A percentile compares a stretch with the other conserved stretches of the same genome.
These are phyloP conservation scores for Hoplias malabaricus DNA, from an alignment of 2,113 vertebrate genomes.

Conservation along the genomic window DNA sequence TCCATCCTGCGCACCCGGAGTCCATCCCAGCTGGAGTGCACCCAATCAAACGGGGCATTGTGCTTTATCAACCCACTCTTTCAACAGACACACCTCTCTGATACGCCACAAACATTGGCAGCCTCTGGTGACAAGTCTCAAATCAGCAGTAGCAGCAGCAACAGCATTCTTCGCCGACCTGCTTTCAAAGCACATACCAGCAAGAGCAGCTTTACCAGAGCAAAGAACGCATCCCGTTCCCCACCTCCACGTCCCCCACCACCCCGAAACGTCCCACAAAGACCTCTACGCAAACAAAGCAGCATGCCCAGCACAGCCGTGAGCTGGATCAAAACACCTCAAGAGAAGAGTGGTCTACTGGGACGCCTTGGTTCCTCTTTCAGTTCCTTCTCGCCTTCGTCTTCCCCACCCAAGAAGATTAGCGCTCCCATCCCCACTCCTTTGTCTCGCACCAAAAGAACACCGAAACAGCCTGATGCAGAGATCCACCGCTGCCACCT, in stretches of 20 bases:
- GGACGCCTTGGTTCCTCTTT: slow-evolving; percentile 64
- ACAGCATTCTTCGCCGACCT: background rate
- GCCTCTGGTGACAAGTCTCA: background rate
- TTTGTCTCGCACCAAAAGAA: slow-evolving; percentile 78
- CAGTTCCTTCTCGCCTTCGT: slow-evolving; percentile 58
- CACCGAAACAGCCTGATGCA: slow-evolving; percentile 65
- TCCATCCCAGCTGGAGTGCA: slow-evolving; percentile 86
- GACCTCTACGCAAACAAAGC: slow-evolving; percentile 58
- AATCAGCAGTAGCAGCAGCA: background rate
- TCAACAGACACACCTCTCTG: slow-evolving; percentile 79
- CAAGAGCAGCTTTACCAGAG: background rate
- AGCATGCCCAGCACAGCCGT: slow-evolving; percentile 82
- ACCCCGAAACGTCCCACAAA: slow-evolving; percentile 27
- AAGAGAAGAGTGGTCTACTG: slow-evolving; percentile 65
- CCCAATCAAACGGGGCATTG: slow-evolving; percentile 88
- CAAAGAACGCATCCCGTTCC: slow-evolving; percentile 28
- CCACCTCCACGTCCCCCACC: slow-evolving; percentile 65
- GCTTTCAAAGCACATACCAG: background rate
- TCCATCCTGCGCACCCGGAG: slow-evolving; percentile 80
- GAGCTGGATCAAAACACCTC: slow-evolving; percentile 63
- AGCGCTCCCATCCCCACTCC: slow-evolving; percentile 69
- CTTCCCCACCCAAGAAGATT: slow-evolving; percentile 67
- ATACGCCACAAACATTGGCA: slow-evolving; percentile 5
- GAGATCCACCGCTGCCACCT: slow-evolving; percentile 69
- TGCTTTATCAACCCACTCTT: slow-evolving; percentile 97